phyloP scores from a whole-genome alignment of 2,797 vertebrate genomes.

The Cephalopachus bancanus region DNA sequence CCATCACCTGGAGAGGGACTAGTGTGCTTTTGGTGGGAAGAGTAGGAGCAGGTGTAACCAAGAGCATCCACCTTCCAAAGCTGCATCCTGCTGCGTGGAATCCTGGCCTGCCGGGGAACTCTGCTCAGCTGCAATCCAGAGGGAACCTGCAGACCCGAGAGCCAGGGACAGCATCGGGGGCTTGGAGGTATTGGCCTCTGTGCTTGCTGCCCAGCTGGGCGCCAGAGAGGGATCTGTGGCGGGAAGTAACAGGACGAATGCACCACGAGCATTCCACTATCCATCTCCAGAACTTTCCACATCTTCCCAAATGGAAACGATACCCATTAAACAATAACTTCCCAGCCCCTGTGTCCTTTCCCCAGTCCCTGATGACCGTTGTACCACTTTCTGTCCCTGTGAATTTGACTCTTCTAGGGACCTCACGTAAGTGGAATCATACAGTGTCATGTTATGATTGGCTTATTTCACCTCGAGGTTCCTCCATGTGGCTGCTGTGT shows the following conservation, averaged over 20 bases:
- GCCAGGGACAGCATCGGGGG: not conserved
- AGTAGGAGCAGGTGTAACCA: not conserved
- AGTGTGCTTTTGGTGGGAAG: not conserved
- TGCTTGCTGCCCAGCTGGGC: not conserved
- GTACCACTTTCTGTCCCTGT: not conserved
- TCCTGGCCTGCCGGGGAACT: rapidly evolving
- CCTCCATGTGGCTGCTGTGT: not conserved
- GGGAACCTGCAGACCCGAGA: not conserved
- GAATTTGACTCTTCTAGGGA: not conserved
- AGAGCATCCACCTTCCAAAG: slow-evolving; percentile 5
- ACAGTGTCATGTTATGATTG: not conserved
- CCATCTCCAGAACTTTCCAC: not conserved
- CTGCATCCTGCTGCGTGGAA: not conserved
- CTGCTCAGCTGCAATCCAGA: rapidly evolving
- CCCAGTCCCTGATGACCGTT: not conserved
- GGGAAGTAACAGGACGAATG: not conserved
- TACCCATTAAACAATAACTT: not conserved
- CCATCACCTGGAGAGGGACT: no score
- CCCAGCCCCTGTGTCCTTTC: not conserved
- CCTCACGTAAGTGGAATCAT: not conserved
- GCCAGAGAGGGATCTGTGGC: slow-evolving; percentile 37
- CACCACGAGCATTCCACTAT: no score
- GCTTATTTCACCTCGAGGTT: not conserved
- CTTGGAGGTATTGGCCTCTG: rapidly evolving
- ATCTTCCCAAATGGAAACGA: not conserved